Evolutionary conservation across 2,797 vertebrate species (phyloP).

Genomic region (Pangasius krempfi): DNA sequence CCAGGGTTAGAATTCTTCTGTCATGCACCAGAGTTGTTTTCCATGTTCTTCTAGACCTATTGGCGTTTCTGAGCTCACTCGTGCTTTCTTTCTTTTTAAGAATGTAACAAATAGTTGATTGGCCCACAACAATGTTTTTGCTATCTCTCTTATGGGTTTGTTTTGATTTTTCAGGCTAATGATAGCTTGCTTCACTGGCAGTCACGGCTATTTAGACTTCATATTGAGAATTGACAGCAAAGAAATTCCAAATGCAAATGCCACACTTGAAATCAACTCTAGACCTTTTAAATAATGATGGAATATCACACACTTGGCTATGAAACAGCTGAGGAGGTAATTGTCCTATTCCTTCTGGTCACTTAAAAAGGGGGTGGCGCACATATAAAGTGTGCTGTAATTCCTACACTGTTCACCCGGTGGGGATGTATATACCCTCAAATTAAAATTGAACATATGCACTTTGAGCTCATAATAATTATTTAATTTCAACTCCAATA

Average conservation of each 20-base stretch:
- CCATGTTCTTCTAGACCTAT: background rate
- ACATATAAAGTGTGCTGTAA: background rate
- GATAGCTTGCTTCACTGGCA: background rate
- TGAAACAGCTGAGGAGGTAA: background rate
- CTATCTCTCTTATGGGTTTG: background rate
- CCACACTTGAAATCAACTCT: background rate
- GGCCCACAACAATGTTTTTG: background rate
- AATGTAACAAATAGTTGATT: background rate
- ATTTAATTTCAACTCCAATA: too few species aligned
- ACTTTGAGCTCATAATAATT: too few species aligned
- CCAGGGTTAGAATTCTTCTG: too few species aligned
- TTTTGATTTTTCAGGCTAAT: background rate
- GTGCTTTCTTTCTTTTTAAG: background rate
- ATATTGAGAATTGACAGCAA: background rate
- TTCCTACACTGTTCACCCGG: background rate
- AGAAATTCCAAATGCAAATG: too few species aligned
- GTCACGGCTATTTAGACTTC: background rate
- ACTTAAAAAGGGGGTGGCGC: background rate
- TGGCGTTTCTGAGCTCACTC: too few species aligned
- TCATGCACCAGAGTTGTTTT: too few species aligned
- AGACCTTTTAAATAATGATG: background rate
- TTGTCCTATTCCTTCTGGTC: background rate
- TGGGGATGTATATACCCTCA: background rate
- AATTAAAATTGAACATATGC: background rate
- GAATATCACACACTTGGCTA: background rate